These are phyloP conservation scores for Acrossocheilus fasciatus DNA, from an alignment of 2,797 vertebrate species.

Conservation along the genomic window DNA sequence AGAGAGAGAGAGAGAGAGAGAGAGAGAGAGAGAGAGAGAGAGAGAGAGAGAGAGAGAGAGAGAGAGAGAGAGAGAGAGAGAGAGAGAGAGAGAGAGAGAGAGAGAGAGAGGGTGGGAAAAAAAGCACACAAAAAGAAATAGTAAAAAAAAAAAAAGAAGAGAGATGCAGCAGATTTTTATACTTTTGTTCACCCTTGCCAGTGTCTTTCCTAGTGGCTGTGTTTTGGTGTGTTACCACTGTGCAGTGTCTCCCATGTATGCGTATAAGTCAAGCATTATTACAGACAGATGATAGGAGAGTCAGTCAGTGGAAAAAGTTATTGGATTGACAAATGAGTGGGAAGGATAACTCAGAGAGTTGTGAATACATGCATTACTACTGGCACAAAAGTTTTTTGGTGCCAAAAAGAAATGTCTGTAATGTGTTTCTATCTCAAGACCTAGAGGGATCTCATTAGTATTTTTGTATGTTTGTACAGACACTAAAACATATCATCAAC, in stretches of 20 bases:
- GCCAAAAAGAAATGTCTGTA: background rate
- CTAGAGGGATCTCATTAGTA: background rate
- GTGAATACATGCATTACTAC: background rate
- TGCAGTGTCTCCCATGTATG: background rate
- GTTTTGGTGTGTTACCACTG: background rate
- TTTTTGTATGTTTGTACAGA: background rate
- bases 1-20: constrained; percentile 63
- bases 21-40: constrained; percentile 64
- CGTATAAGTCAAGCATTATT: background rate
- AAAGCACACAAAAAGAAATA: constrained; percentile 40
- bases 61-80: constrained; percentile 63
- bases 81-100: constrained; percentile 62
- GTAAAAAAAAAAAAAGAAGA: constrained; percentile 44
- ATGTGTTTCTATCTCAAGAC: background rate
- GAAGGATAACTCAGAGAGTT: constrained; percentile 1
- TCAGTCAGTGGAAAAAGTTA: constrained; percentile 13
- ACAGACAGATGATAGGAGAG: constrained; percentile 11
- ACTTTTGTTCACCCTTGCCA: background rate
- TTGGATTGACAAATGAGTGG: constrained; percentile 13
- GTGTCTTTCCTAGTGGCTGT: background rate
- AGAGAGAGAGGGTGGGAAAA: constrained; percentile 1
- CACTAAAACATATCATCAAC: background rate
- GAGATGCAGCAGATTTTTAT: constrained; percentile 48
- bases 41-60: constrained; percentile 64
- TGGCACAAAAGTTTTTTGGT: background rate